These are phyloP conservation scores for Notiomystis cincta DNA, from an alignment of 2,113 vertebrate genomes.

Conservation along the genomic window DNA sequence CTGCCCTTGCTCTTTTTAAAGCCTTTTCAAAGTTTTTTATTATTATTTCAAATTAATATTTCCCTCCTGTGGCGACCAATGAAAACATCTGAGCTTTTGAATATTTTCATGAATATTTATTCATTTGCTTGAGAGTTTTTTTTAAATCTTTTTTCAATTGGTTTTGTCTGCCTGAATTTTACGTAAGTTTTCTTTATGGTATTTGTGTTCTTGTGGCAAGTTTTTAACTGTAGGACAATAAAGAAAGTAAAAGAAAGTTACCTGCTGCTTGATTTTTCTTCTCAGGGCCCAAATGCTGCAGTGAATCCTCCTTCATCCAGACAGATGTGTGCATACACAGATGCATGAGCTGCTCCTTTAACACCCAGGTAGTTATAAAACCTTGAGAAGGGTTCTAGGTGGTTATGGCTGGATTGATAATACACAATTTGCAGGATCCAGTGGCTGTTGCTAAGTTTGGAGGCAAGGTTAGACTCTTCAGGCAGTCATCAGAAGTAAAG, in stretches of 20 bases:
- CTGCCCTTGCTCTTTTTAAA: background rate
- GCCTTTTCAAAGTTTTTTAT: background rate
- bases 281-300: background rate
- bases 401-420: background rate
- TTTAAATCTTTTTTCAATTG: background rate
- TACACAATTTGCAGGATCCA: background rate
- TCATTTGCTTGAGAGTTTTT: background rate
- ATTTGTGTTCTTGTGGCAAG: background rate
- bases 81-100: background rate
- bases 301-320: background rate
- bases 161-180: background rate
- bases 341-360: background rate
- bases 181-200: background rate
- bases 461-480: background rate
- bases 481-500: background rate
- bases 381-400: background rate
- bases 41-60: slow-evolving; percentile 10
- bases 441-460: background rate
- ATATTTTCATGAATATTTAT: background rate
- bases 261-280: background rate
- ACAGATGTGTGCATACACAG: background rate
- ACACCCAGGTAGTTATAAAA: background rate
- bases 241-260: background rate
- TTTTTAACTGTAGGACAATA: background rate
- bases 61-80: background rate